Percentiles rank a stretch among this genome's conserved stretches.
Conservation (phyloP, 2,888 invertebrate species). For the Drosophila algonquin region DNA sequence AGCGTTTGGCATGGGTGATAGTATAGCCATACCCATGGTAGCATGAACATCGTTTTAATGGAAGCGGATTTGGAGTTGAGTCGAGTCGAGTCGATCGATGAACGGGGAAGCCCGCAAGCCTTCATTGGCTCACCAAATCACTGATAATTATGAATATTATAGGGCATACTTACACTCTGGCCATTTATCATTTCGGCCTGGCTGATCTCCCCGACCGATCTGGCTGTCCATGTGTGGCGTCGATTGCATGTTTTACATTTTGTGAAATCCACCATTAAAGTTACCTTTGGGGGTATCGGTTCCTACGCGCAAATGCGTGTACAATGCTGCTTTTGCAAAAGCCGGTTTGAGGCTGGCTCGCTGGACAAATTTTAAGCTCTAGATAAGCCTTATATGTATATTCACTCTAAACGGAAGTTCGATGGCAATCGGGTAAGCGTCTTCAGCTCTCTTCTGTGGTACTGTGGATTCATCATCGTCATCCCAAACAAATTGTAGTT, state of each 20-base stretch:
- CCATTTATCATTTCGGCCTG: constrained; percentile 61
- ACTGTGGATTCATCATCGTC: background rate
- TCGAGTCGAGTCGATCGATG: background rate
- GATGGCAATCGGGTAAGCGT: background rate
- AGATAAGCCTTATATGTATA: background rate
- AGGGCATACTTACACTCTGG: constrained; percentile 52
- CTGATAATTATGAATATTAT: constrained; percentile 58
- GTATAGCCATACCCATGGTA: constrained; percentile 16
- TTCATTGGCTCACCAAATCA: constrained; percentile 6
- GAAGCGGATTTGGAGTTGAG: background rate
- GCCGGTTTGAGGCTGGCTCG: constrained; percentile 41
- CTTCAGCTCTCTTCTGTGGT: background rate
- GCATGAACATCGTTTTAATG: constrained; percentile 40
- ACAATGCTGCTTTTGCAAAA: constrained; percentile 33
- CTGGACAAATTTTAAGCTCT: constrained; percentile 39
- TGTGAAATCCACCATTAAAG: constrained; percentile 62
- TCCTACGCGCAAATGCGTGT: constrained; percentile 53
- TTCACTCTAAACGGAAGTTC: background rate
- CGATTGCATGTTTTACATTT: constrained; percentile 67
- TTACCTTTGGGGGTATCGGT: constrained; percentile 33
- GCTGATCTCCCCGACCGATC: constrained; percentile 1
- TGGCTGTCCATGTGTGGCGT: constrained; percentile 22
- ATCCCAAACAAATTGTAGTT: background rate
- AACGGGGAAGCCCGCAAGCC: background rate
- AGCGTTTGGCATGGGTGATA: constrained; percentile 45